Base-by-base conservation (phyloP, 2,888 invertebrate genomes). In the Andrena haemorrhoa region DNA sequence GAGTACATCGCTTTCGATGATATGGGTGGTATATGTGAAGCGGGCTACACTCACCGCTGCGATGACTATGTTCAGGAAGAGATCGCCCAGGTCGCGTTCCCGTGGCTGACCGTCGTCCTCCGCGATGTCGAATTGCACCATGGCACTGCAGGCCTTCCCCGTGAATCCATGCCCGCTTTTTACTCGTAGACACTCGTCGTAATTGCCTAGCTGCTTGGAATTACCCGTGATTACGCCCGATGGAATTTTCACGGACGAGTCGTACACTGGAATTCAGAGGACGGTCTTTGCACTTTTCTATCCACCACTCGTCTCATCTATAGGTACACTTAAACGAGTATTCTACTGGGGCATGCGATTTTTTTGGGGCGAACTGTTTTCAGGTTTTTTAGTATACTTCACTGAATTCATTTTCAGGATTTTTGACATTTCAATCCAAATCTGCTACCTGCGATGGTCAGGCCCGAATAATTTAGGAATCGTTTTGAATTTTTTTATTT, bases 191-290 rank as follows among this genome's bases (percentile, higher is more conserved):
- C 97, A 97, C 93, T 97, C 96, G 91, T 97, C 97, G 90, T 96
- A 97, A 93, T 97, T 96, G 0, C 97, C 97, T 80, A 97, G 94
- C 85, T 97, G 96, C 92, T 96, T 96, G 5, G 95, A 95, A 60
- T 96, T 95, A 0, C 97, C 97, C 86, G 95, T 95, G 58, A 97
- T 95, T 12, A 97, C 92, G n/a, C 97, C 97, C 86, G 95, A 94
- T 0, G 96, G 95, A 47, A 96, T 95, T 93, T 97, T 97, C 0
- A 96, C 96, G 61, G 96, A 96, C n/a, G 97, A 95, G 89, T 97
- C 97, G 92, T 96, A 96, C 96, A 97, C 97, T 97, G 94, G 8
- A 95, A 93, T 74, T 26, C 58, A 66, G 6, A 77, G n/a, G 64
- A 72, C 63, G 20, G n/a, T 20, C 60, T 75, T 58, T 75, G 29